Base-by-base conservation (phyloP, 2,113 vertebrate genomes). In the Pyrgilauda ruficollis region DNA sequence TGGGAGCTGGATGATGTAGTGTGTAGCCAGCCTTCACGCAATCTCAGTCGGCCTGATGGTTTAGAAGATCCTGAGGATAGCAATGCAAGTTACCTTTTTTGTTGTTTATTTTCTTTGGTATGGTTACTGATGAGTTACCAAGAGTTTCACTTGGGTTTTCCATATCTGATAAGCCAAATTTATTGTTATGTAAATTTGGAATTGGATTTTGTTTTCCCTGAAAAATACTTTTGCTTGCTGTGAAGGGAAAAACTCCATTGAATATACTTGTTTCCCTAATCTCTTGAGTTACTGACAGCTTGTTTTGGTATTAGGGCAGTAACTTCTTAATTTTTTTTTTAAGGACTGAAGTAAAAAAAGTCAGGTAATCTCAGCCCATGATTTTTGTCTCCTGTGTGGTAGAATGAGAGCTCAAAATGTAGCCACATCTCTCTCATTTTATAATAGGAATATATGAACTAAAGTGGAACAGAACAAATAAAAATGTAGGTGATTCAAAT, bases 1-100 rank as follows among this genome's bases (percentile, higher is more conserved):
- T 99, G 99, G 99, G 97, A 97, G 59, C 84, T 98, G 1, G 99
- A 99, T 79, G 99, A 98, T 18, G 99, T 99, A 17, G 99, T 99
- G 89, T 99, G 99, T 87, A 99, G 99, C 95, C 99, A 99, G 91
- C 99, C 99, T 62, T 98, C 99, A 68, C 98, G 99, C 89, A 99
- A 99, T 91, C 98, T 98, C 67, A 99, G 98, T 94, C 98, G 98
- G 17, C 99, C 99, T 30, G 99, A 99, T 55, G 99, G 98, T 74
- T 98, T 98, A 89, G 99, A 99, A 96, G 99, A 99, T 94, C 98
- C 98, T 0, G 99, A 99, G 93, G 98, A 98, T 2, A 98, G 91
- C 94, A 98, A 97, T 75, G 98, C 96, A 97, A 98, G 95, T 96
- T 82, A 85, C 37, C 64, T 58, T 83, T 46, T 64, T 44, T 11